Evolutionary conservation across 2,888 invertebrate species (phyloP).

Genomic region (Trachelus troglodyta): DNA sequence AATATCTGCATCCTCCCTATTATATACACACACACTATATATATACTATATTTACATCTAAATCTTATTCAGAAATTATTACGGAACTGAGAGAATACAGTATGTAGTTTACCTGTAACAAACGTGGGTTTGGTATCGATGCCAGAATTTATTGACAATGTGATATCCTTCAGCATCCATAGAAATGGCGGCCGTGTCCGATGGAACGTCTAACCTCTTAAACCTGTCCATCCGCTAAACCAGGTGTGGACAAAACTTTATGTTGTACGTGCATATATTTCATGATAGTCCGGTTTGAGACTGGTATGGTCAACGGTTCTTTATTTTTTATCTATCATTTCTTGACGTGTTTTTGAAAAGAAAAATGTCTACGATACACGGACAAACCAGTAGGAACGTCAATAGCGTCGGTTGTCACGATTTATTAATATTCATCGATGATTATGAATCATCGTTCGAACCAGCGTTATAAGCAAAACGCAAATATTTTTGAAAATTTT

Average conservation of each 20-base stretch:
- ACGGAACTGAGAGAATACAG: neutral
- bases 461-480: neutral
- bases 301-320: neutral
- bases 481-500: neutral
- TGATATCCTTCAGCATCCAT: neutral
- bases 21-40: conserved; percentile 2
- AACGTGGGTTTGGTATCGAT: neutral
- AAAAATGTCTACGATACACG: neutral
- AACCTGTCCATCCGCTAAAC: neutral
- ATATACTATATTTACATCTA: neutral
- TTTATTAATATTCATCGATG: neutral
- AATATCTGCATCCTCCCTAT: conserved; percentile 33
- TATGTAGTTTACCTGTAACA: neutral
- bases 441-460: neutral
- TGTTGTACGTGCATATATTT: neutral
- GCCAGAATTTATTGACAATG: neutral
- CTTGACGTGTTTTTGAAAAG: neutral
- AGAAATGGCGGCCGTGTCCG: conserved; percentile 17
- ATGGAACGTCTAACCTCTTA: neutral
- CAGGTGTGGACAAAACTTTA: neutral
- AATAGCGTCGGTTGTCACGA: neutral
- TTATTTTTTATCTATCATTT: conserved; percentile 6
- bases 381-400: neutral
- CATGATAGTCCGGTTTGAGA: neutral
- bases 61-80: neutral